These are phyloP conservation scores for Eremophila alpestris DNA, from an alignment of 2,797 vertebrate genomes.

Conservation along the genomic window DNA sequence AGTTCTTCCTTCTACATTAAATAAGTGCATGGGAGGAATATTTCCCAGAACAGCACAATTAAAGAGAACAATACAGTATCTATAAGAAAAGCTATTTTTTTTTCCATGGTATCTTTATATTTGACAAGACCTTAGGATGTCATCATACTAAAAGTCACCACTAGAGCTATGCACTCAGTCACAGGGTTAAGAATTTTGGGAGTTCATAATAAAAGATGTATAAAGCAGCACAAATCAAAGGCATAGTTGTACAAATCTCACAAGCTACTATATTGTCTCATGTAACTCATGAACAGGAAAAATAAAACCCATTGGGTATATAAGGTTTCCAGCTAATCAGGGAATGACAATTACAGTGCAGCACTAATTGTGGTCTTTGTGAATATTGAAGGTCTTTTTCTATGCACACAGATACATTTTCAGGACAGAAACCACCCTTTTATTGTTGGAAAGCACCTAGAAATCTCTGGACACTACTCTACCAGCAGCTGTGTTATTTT, in stretches of 20 bases:
- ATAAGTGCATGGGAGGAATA: not conserved
- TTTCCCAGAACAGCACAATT: not conserved
- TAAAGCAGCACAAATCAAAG: not conserved
- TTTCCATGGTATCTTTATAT: not conserved
- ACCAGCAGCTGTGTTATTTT: slow-evolving; percentile 37
- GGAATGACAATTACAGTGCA: not conserved
- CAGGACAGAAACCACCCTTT: slow-evolving; percentile 29
- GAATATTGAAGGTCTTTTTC: not conserved
- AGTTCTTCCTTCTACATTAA: not conserved
- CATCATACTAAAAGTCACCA: not conserved
- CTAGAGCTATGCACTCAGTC: not conserved
- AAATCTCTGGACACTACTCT: slow-evolving; percentile 24
- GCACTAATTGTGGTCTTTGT: slow-evolving; percentile 1
- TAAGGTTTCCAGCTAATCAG: not conserved
- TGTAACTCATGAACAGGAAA: not conserved
- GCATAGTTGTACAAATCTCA: not conserved
- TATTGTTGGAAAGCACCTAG: slow-evolving; percentile 20
- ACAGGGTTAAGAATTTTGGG: not conserved
- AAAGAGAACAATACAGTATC: not conserved
- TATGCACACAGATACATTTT: not conserved
- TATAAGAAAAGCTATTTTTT: not conserved
- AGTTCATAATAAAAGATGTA: not conserved
- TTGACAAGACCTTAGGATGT: not conserved
- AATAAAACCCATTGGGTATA: not conserved
- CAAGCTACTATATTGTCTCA: not conserved